A percentile compares a stretch with the other conserved stretches of the same genome.
Conservation (phyloP, 2,888 invertebrate genomes). For the Drosophila neotestacea region DNA sequence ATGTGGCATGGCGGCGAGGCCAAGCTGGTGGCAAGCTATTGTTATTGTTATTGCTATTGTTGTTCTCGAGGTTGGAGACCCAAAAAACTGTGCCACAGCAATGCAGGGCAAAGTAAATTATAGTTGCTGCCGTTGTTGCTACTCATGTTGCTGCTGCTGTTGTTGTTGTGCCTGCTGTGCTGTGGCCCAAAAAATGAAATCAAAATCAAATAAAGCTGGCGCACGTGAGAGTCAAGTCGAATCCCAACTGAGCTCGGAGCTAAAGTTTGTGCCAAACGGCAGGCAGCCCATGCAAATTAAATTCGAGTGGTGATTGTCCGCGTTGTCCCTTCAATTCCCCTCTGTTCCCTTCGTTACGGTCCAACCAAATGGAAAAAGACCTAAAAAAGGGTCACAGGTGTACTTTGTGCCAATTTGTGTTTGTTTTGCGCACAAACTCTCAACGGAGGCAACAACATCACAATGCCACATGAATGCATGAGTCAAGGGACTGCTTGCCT, state of each 20-base stretch:
- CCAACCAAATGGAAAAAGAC: conserved; percentile 9
- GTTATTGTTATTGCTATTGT: conserved; percentile 34
- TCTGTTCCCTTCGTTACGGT: neutral
- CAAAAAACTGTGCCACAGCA: conserved; percentile 74
- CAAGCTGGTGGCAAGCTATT: conserved; percentile 50
- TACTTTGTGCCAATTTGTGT: conserved; percentile 71
- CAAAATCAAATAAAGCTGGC: conserved; percentile 77
- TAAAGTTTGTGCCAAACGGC: conserved; percentile 30
- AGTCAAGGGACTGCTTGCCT: conserved; percentile 30
- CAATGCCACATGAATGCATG: conserved; percentile 44
- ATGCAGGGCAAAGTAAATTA: conserved; percentile 63
- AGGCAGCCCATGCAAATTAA: conserved; percentile 71
- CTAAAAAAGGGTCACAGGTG: conserved; percentile 68
- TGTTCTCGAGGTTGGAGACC: conserved; percentile 35
- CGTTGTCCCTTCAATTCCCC: neutral
- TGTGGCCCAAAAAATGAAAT: conserved; percentile 66
- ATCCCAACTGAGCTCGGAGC: conserved; percentile 22
- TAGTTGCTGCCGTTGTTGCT: conserved; percentile 40
- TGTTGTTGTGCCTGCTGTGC: conserved; percentile 46
- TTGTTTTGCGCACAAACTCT: conserved; percentile 37
- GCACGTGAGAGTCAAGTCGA: conserved; percentile 67
- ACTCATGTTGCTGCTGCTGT: conserved; percentile 25
- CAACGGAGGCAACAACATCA: conserved; percentile 22
- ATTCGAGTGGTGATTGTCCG: conserved; percentile 76
- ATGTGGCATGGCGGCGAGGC: conserved; percentile 41